Conservation (phyloP, 2,113 vertebrate species). For the Sapayoa aenigma region DNA sequence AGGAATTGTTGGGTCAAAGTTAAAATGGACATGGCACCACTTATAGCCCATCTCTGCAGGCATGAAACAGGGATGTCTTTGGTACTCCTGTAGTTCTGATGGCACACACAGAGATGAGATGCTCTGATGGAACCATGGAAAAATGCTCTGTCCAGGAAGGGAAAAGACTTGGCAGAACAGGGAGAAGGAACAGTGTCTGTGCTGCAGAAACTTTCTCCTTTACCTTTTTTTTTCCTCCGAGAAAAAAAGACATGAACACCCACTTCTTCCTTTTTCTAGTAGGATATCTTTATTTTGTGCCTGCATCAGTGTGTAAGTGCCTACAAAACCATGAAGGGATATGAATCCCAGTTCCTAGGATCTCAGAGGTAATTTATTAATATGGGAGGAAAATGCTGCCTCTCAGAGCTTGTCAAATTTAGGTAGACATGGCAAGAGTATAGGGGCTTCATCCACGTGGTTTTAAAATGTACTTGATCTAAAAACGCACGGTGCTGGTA, state of each 20-base stretch:
- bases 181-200: rapidly evolving
- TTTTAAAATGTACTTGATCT: background rate
- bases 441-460: background rate
- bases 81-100: background rate
- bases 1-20: background rate
- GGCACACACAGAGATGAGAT: background rate
- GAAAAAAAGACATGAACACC: background rate
- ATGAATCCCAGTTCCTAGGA: background rate
- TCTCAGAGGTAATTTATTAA: background rate
- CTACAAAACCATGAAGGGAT: background rate
- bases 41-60: background rate
- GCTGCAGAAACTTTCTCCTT: background rate
- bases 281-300: background rate
- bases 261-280: background rate
- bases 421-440: background rate
- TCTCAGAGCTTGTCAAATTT: background rate
- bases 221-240: background rate
- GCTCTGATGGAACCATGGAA: background rate
- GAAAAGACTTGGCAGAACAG: background rate
- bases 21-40: no score
- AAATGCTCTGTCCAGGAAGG: rapidly evolving
- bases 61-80: background rate
- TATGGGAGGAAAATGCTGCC: background rate
- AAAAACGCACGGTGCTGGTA: background rate
- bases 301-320: background rate